These are phyloP conservation scores for Epistrophe eligans DNA, from an alignment of 2,888 invertebrate genomes.

Conservation along the genomic window DNA sequence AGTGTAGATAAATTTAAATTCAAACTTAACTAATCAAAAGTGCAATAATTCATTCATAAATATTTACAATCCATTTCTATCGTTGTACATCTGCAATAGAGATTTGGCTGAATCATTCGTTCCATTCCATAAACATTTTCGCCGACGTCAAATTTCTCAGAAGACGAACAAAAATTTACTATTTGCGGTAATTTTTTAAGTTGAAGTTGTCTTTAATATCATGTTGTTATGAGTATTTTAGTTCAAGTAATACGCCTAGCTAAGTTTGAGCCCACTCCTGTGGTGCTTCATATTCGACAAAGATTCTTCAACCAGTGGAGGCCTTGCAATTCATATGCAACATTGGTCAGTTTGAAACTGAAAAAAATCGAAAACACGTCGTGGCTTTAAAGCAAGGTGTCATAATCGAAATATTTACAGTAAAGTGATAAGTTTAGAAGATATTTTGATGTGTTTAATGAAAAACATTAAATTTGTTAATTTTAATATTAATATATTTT, in stretches of 20 bases:
- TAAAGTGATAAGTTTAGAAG: no score
- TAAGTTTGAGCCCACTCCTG: slow-evolving; percentile 20
- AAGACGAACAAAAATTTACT: slow-evolving; percentile 10
- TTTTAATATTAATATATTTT: no score
- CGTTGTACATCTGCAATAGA: no score
- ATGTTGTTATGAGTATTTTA: slow-evolving; percentile 67
- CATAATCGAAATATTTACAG: no score
- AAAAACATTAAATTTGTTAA: no score
- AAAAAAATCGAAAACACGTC: slow-evolving; percentile 60
- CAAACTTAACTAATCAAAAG: background rate
- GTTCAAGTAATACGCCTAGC: slow-evolving; percentile 57
- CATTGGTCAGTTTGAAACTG: slow-evolving; percentile 82
- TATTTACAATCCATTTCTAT: no score
- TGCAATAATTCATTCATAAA: background rate
- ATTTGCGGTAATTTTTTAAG: slow-evolving; percentile 12
- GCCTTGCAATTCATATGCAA: slow-evolving; percentile 79
- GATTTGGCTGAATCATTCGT: slow-evolving; percentile 26
- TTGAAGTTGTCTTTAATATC: slow-evolving; percentile 21
- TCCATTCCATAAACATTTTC: slow-evolving; percentile 57
- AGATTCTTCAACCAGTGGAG: slow-evolving; percentile 54
- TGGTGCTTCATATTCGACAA: slow-evolving; percentile 1
- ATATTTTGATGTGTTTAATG: no score
- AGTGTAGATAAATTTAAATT: background rate
- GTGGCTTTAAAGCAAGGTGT: no score
- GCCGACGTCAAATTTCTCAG: slow-evolving; percentile 57